Conservation (phyloP, 2,113 vertebrate genomes). For the Xiphophorus couchianus region DNA sequence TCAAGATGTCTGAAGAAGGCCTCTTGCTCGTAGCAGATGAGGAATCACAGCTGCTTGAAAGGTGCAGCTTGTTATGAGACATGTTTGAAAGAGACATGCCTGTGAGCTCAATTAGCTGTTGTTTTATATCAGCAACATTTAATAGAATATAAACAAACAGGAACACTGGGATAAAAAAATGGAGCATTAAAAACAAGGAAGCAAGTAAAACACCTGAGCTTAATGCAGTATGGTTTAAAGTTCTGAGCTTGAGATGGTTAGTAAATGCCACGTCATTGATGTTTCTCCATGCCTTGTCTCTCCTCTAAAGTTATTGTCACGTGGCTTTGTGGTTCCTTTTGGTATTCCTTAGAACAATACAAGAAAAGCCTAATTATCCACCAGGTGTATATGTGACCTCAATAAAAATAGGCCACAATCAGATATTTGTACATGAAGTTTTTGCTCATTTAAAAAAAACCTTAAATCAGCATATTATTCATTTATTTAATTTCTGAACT, state of each 20-base stretch:
- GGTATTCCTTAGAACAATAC: background rate
- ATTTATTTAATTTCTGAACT: background rate
- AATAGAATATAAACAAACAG: background rate
- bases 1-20: slow-evolving; percentile 2
- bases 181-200: background rate
- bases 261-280: background rate
- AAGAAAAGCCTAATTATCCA: background rate
- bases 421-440: slow-evolving; percentile 9
- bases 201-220: background rate
- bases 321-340: background rate
- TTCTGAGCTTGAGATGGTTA: background rate
- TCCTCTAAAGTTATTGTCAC: background rate
- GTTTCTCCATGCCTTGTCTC: background rate
- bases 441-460: background rate
- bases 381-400: slow-evolving; percentile 17
- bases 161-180: background rate
- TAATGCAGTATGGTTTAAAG: background rate
- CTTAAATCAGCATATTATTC: background rate
- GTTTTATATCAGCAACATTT: background rate
- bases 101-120: background rate
- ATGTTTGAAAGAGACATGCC: background rate
- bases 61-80: slow-evolving; percentile 3
- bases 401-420: slow-evolving; percentile 32
- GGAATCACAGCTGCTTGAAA: slow-evolving; percentile 2
- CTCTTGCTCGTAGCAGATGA: background rate